Evolutionary conservation across 2,113 vertebrate genomes (phyloP), one percentile per base, ranked within the genome.

Genomic region (Haliaeetus leucogaster): DNA sequence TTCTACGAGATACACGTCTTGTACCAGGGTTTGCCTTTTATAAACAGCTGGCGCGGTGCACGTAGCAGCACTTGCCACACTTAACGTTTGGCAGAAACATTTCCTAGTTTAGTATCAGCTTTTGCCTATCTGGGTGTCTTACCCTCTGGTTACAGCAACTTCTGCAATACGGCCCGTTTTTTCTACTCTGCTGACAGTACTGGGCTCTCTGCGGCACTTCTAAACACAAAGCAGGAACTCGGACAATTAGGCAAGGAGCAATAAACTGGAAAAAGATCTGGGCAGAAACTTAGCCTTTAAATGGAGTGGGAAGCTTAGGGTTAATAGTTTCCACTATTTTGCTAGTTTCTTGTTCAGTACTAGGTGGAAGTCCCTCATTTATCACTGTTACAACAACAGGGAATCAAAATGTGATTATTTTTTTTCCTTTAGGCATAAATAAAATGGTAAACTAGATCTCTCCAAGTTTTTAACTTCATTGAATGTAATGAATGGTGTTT

Each of bases 61-160:
- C 65, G 53, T 20, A 79, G 80, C 82, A 67, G 94, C 83, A 43
- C 42, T 13, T 34, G 80, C 78, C 91, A 29, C 78, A 7, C 59
- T 38, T 7, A 72, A 7, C 70, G 53, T 32, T 85, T 93, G 83
- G 70, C 81, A 95, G 93, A 90, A 96, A 85, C 91, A 80, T 94
- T 97, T 76, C 96, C 97, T 94, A 85, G 91, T 94, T 97, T 88
- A 96, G 91, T 85, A 91, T 93, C 86, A 27, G 86, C 40, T 91
- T 79, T 89, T 85, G 84, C n/a, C 77, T 53, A 1, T 91, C 81
- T 80, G 88, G 42, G 40, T 50, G 70, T 52, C 53, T 77, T 70
- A 11, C 40, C 63, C 73, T 63, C 59, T 45, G 58, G 38, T 90
- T 61, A 72, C 66, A 65, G 68, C 42, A 76, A 48, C 94, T 95